phyloP scores from a whole-genome alignment of 2,888 invertebrate species.

The Drosophila histrio region DNA sequence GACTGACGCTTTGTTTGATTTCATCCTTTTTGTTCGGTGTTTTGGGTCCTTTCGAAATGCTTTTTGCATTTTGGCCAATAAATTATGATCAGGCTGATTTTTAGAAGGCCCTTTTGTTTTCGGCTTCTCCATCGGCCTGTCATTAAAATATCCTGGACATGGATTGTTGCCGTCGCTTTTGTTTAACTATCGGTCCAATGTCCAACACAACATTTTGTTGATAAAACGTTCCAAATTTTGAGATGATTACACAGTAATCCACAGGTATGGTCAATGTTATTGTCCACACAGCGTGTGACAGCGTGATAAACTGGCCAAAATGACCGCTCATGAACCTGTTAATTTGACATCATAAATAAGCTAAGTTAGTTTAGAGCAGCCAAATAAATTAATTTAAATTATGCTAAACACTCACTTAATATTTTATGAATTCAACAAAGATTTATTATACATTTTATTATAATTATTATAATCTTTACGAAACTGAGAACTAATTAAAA shows the following conservation, averaged over 20 bases:
- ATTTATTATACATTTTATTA: neutral
- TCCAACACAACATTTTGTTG: constrained; percentile 7
- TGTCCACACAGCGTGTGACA: neutral
- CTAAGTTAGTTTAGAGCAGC: neutral
- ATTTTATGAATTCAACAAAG: neutral
- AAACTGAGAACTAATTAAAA: too few relatives aligned
- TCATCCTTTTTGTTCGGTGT: constrained; percentile 10
- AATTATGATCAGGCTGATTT: constrained; percentile 80
- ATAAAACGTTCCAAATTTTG: constrained; percentile 10
- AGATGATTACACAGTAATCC: constrained; percentile 16
- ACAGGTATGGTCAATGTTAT: neutral
- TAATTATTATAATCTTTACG: neutral
- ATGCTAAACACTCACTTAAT: neutral
- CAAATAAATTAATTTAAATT: neutral
- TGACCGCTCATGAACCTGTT: neutral
- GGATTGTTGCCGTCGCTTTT: constrained; percentile 18
- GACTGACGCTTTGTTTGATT: constrained; percentile 24
- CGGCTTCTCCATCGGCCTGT: constrained; percentile 2
- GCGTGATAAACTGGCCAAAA: neutral
- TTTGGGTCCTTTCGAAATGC: constrained; percentile 34
- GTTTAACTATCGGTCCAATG: constrained; percentile 6
- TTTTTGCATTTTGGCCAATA: constrained; percentile 70
- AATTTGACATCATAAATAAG: neutral
- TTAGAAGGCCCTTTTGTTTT: constrained; percentile 39
- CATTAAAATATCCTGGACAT: constrained; percentile 49